A percentile compares a stretch with the other conserved stretches of the same genome.
phyloP scores from a whole-genome alignment of 1,140 invertebrate species.

The Adoxophyes honmai region DNA sequence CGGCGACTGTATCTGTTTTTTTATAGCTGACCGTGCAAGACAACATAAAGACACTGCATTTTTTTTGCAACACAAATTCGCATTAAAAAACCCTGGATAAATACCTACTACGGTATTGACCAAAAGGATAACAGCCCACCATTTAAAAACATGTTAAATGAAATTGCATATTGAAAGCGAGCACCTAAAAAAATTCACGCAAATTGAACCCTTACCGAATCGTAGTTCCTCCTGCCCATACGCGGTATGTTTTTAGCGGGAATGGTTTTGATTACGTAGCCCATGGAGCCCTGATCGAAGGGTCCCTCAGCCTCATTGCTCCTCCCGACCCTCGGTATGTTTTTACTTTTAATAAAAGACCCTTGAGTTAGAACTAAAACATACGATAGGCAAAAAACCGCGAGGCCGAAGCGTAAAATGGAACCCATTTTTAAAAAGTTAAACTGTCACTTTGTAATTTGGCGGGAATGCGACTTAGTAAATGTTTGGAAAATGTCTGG shows the following conservation, averaged over 20 bases:
- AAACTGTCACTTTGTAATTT: background rate
- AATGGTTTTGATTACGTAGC: slow-evolving; percentile 64
- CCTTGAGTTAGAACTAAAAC: slow-evolving; percentile 41
- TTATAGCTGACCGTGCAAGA: too few species aligned
- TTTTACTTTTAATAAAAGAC: slow-evolving; percentile 68
- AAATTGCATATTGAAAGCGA: too few species aligned
- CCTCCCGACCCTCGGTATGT: slow-evolving; percentile 65
- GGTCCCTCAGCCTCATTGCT: slow-evolving; percentile 58
- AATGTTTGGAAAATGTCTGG: background rate
- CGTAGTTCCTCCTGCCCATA: slow-evolving; percentile 65
- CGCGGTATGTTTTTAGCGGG: slow-evolving; percentile 63
- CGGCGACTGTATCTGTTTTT: too few species aligned
- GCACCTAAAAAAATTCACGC: too few species aligned
- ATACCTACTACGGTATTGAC: too few species aligned
- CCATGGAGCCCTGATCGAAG: slow-evolving; percentile 54
- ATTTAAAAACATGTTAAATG: too few species aligned
- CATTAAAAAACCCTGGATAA: too few species aligned
- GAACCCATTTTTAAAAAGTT: slow-evolving; percentile 42
- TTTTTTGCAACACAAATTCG: too few species aligned
- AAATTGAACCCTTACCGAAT: slow-evolving; percentile 67
- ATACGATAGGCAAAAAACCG: slow-evolving; percentile 46
- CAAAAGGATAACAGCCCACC: too few species aligned
- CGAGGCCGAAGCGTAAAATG: slow-evolving; percentile 38
- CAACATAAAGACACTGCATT: too few species aligned
- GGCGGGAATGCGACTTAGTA: slow-evolving; percentile 12